A percentile compares a stretch with the other conserved stretches of the same genome.
Conservation (phyloP, 2,888 invertebrate species). For the Spodoptera littoralis region DNA sequence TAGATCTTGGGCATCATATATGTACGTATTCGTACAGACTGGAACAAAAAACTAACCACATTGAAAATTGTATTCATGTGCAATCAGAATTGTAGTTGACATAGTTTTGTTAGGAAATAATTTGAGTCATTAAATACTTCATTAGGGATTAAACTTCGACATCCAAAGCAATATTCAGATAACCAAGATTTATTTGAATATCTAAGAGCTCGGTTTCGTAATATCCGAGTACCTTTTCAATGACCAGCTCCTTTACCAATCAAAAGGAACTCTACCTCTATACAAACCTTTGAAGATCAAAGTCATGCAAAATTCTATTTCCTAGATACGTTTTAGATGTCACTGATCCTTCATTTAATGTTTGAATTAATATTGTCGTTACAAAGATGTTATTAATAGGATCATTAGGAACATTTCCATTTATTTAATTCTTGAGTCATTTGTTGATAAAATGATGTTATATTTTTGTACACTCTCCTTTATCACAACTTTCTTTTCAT, state of each 20-base stretch:
- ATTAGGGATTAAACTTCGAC: background rate
- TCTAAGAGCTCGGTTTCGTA: slow-evolving; percentile 4
- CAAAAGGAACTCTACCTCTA: slow-evolving; percentile 4
- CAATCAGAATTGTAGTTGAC: no score
- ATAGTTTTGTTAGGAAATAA: background rate
- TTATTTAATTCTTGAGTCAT: slow-evolving; percentile 6
- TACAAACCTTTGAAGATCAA: slow-evolving; percentile 22
- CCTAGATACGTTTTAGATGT: slow-evolving; percentile 6
- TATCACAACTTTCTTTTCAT: slow-evolving; percentile 45
- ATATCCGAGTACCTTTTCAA: slow-evolving; percentile 6
- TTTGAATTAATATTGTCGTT: background rate
- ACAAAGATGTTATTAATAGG: background rate
- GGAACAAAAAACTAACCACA: no score
- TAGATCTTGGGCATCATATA: no score
- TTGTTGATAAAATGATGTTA: slow-evolving; percentile 1
- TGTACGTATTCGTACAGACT: no score
- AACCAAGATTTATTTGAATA: slow-evolving; percentile 29
- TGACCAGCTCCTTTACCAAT: slow-evolving; percentile 7
- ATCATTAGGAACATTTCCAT: no score
- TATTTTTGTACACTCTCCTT: slow-evolving; percentile 19
- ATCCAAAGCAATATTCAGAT: slow-evolving; percentile 11
- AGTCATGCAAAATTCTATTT: slow-evolving; percentile 4
- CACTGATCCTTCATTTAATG: no score
- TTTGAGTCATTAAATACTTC: background rate
- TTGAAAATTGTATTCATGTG: no score